A percentile compares a stretch with the other conserved stretches of the same genome.
phyloP scores from a whole-genome alignment of 2,113 vertebrate genomes.

The Tauraco erythrolophus region DNA sequence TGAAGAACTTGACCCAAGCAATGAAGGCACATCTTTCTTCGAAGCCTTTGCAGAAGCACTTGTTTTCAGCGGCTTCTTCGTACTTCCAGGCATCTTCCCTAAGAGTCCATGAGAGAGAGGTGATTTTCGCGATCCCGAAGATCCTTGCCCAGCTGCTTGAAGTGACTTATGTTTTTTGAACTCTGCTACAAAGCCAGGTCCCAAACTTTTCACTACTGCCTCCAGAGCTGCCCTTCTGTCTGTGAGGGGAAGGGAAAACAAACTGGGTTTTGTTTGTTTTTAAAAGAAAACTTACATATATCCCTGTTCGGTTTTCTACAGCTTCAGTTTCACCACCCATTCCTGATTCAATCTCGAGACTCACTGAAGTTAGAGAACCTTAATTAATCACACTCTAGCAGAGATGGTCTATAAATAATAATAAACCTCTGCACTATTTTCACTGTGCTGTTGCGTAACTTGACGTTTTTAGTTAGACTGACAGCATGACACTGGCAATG shows the following conservation, averaged over 20 bases:
- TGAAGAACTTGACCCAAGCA: neutral
- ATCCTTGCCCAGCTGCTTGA: constrained; percentile 46
- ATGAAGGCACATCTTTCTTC: constrained; percentile 27
- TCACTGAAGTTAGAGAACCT: neutral
- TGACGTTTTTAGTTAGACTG: neutral
- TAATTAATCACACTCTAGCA: neutral
- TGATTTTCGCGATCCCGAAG: neutral
- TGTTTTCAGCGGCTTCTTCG: neutral
- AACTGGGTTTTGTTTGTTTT: neutral
- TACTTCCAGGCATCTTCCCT: neutral
- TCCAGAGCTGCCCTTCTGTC: constrained; percentile 72
- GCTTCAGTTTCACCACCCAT: neutral
- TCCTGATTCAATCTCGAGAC: neutral
- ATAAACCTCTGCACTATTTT: neutral
- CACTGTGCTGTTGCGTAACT: neutral
- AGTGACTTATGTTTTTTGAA: constrained; percentile 69
- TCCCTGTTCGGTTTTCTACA: no score
- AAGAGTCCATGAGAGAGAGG: neutral
- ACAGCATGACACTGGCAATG: neutral
- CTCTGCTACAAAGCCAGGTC: constrained; percentile 50
- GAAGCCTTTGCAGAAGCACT: neutral
- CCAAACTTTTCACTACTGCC: constrained; percentile 56
- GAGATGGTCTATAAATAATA: neutral
- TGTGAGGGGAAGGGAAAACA: neutral
- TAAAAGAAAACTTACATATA: neutral